Percentiles rank a stretch among this genome's conserved stretches.
phyloP scores from a whole-genome alignment of 2,797 vertebrate species.

The Danio jaintianensis region DNA sequence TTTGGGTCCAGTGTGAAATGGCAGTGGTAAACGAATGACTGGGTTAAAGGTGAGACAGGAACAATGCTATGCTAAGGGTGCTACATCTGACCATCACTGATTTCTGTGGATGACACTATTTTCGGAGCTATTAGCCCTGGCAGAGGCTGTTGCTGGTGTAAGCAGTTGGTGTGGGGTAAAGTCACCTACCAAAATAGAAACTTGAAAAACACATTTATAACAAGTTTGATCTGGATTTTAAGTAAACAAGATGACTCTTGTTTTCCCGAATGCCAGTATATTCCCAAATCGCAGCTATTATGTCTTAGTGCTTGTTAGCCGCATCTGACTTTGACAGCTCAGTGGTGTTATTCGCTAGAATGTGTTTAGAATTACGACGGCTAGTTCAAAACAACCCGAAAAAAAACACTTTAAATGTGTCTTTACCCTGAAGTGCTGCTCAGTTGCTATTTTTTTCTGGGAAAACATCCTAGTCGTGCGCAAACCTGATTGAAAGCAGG shows the following conservation, averaged over 20 bases:
- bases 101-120: constrained; percentile 49
- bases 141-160: constrained; percentile 31
- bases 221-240: constrained; percentile 40
- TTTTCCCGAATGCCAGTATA: constrained; percentile 5
- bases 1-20: background rate
- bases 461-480: constrained; percentile 49
- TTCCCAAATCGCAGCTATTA: background rate
- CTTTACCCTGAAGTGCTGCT: constrained; percentile 43
- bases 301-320: background rate
- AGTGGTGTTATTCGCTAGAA: constrained; percentile 2
- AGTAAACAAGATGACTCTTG: constrained; percentile 53
- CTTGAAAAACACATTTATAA: constrained; percentile 48
- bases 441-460: constrained; percentile 49
- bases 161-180: constrained; percentile 27
- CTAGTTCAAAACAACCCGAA: constrained; percentile 11
- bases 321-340: background rate
- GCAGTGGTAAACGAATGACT: background rate
- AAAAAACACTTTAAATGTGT: background rate
- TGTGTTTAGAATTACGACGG: background rate
- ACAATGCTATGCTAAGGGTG: background rate
- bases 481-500: constrained; percentile 63
- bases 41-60: constrained; percentile 13
- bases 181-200: constrained; percentile 55
- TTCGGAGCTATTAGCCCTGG: constrained; percentile 43
- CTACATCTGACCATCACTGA: constrained; percentile 5